Base-by-base conservation (phyloP, 2,888 invertebrate genomes). In the Fragum whitleyi region DNA sequence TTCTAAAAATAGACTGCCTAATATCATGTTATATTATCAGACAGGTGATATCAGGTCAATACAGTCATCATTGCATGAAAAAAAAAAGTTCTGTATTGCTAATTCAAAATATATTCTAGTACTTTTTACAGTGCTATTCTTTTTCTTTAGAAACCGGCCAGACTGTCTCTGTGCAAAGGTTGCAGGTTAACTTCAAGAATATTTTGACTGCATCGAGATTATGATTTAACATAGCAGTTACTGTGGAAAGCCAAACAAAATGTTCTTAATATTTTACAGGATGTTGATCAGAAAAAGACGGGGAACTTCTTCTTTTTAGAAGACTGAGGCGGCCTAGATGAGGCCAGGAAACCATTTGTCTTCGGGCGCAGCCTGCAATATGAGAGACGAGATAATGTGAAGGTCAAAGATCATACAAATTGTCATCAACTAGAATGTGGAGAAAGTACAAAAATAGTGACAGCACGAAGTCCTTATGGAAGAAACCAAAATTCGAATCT, bases 241-340 rank as follows among this genome's bases (percentile, higher is more conserved):
- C 19, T 21, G 9, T n/a, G 5, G 19, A 5, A 7, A 53, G n/a
- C 19, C 6, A 23, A 19, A 19, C 9, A 11, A 7, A 23, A 5
- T 29, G 19, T 69, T 68, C 19, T 21, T 11, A 39, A 59, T 59
- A 47, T 72, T 11, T 78, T 5, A 28, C 95, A 97, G 96, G 99
- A 99, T 94, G 96, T 97, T 90, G 99, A 99, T 92, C 99, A 99
- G 95, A 99, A 99, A 95, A 96, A 96, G 87, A 96, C 97, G 75
- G 99, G 99, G 79, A 99, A 99, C 95, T 99, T 97, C 95, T 99
- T 99, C 96, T 99, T 99, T 96, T 95, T 99, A 93, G 99, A 99
- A 95, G 98, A 99, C 94, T 97, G 90, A 93, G 80, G 77, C 76
- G 62, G 21, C 74, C 76, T 57, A 74, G 71, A 23, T 70, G 76